Evolutionary conservation across 1,140 invertebrate genomes (phyloP), one percentile per base, ranked within the genome.

Genomic region (Drosophila subpulchrella): DNA sequence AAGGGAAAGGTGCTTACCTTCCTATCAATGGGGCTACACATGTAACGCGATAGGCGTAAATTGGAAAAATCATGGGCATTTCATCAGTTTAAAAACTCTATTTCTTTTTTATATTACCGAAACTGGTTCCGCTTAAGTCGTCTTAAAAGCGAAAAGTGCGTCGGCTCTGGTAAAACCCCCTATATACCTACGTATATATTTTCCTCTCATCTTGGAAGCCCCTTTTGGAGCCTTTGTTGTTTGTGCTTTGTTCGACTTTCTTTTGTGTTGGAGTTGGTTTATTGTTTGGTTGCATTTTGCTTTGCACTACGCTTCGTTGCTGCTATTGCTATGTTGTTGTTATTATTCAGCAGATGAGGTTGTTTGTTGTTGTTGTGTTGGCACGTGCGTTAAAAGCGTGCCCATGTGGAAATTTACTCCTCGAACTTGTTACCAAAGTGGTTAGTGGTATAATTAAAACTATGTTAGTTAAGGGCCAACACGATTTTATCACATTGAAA

Each of bases 71-170:
- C 78, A 78, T 72, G 57, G 65, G 62, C 60, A 76, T 86, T 86
- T 82, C 83, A 86, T 82, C 75, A 76, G 75, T 51, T 63, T 48
- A 32, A 54, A 48, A 61, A 66, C 62, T 76, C 41, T 34, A 67
- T 63, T 68, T 68, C 12, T 48, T 54, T 51, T 68, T 42, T 32
- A n/a, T 65, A 36, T 51, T 24, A 20, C 41, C 44, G 36, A 34
- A 65, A 74, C 71, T 53, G 79, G 83, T 79, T 86, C 66, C 83
- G 83, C 83, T 71, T 88, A 47, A 57, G 42, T 79, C 54, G 72
- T 74, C 50, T 72, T 30, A 86, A 88, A 86, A 83, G 83, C 71
- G 79, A 88, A 88, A 79, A 82, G 75, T 86, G 83, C 83, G 83
- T 86, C 65, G 55, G 48, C 44, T 67, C 60, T 78, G 44, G 62